Conservation (phyloP, 2,888 invertebrate species). For the Sarcophaga caerulescens region DNA sequence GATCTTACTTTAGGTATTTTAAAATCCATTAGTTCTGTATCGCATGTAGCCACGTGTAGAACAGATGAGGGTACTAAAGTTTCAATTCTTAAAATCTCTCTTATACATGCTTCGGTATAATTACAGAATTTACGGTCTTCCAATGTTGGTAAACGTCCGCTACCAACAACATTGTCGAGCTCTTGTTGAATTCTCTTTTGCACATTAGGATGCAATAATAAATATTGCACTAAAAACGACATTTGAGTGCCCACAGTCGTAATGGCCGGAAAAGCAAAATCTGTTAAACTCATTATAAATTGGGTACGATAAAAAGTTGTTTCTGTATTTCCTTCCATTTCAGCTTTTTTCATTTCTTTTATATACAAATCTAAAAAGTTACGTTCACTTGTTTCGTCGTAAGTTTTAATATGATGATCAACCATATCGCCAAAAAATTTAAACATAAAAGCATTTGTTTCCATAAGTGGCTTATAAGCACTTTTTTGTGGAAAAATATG, state of each 20-base stretch:
- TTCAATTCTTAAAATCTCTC: slow-evolving; percentile 84
- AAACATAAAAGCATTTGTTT: slow-evolving; percentile 82
- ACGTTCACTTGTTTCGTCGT: slow-evolving; percentile 81
- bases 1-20: slow-evolving; percentile 83
- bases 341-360: slow-evolving; percentile 83
- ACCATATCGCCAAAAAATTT: slow-evolving; percentile 83
- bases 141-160: slow-evolving; percentile 83
- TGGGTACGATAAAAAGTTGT: slow-evolving; percentile 81
- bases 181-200: slow-evolving; percentile 84
- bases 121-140: slow-evolving; percentile 84
- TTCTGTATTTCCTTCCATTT: slow-evolving; percentile 71
- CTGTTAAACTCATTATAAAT: slow-evolving; percentile 83
- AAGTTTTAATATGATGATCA: slow-evolving; percentile 81
- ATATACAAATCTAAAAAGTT: slow-evolving; percentile 86
- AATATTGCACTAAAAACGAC: slow-evolving; percentile 82
- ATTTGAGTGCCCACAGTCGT: slow-evolving; percentile 82
- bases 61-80: slow-evolving; percentile 85
- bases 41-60: slow-evolving; percentile 82
- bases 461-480: slow-evolving; percentile 82
- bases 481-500: slow-evolving; percentile 84
- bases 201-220: slow-evolving; percentile 83
- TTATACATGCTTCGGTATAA: slow-evolving; percentile 85
- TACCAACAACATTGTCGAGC: slow-evolving; percentile 85
- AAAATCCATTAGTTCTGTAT: slow-evolving; percentile 83
- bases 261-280: slow-evolving; percentile 85